Evolutionary conservation across 37 sponge, comb jelly and placozoan species (phyloP), one percentile per base, ranked within the genome.

Genomic region (Cladorhizidae sp.): DNA sequence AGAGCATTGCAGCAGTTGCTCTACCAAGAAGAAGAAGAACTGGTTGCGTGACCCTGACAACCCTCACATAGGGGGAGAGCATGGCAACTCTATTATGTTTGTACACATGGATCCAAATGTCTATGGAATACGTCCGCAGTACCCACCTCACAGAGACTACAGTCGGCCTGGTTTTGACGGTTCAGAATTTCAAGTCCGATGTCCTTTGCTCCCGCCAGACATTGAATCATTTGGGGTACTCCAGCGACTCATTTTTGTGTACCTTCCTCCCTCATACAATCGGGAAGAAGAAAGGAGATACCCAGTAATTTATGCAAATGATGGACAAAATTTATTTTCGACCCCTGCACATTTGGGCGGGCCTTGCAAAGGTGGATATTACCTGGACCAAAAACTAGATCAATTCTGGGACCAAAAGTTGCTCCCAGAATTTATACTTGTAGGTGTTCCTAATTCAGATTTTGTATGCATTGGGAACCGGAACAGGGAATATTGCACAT

Each of bases 261-360:
- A 95, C 67, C 77, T 93, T 31, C 96, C 96, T 0, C 88, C 88
- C 1, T 80, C 81, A n/a, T 95, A 95, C 56, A 51, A 2, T 37
- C 31, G 18, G 0, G 52, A 86, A 32, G 12, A 23, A 3, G 43
- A 32, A 1, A 36, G 64, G 6, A 32, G 57, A 3, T 95, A 78
- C 59, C 96, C 96, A 1, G 96, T 95, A 0, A 57, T 95, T 40
- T 95, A 95, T 73, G 91, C 83, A 3, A 78, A 86, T 57, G 96
- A 95, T 69, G 96, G 96, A 1, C 93, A 95, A 65, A 91, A 89
- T 73, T 33, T 95, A 18, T 92, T 95, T 61, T 95, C 96, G 0
- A 94, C 94, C 3, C 94, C 94, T 21, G 90, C 42, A 20, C 70
- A 89, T 38, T 29, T 40, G 36, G 94, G 94, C 8, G 91, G 82